Percentiles rank a stretch among this genome's conserved stretches.
Evolutionary conservation across 2,113 vertebrate species (phyloP).

Genomic region (Micromys minutus): DNA sequence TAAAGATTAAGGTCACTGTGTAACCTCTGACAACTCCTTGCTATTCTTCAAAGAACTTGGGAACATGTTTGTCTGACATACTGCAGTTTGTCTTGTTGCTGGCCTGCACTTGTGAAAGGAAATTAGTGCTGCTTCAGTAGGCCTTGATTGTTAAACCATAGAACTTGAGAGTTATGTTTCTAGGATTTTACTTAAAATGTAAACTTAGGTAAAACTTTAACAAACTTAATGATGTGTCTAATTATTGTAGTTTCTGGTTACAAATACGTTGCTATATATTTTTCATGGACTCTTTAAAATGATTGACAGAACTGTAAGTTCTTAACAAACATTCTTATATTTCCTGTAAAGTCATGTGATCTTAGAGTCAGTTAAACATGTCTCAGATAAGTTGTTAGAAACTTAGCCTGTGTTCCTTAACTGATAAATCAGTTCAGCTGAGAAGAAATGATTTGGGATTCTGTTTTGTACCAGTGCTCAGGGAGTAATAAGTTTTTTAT

Average conservation of each 20-base stretch:
- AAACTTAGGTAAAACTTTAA: conserved; percentile 68
- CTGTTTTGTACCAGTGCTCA: conserved; percentile 38
- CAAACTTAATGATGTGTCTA: conserved; percentile 63
- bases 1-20: conserved; percentile 74
- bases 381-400: conserved; percentile 48
- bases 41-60: conserved; percentile 58
- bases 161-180: conserved; percentile 29
- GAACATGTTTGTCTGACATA: neutral
- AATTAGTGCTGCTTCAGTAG: conserved; percentile 46
- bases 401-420: conserved; percentile 48
- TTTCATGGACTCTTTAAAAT: conserved; percentile 50
- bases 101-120: conserved; percentile 58
- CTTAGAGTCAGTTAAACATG: conserved; percentile 62
- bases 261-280: conserved; percentile 65
- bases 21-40: conserved; percentile 71
- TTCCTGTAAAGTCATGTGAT: conserved; percentile 59
- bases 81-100: conserved; percentile 22
- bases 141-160: conserved; percentile 53
- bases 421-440: conserved; percentile 33
- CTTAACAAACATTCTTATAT: conserved; percentile 59
- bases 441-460: conserved; percentile 50
- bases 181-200: conserved; percentile 65
- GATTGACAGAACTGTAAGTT: conserved; percentile 65
- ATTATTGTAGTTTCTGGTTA: conserved; percentile 62
- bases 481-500: neutral